phyloP scores from a whole-genome alignment of 2,888 invertebrate species.

The Ichneumoninae sp. region DNA sequence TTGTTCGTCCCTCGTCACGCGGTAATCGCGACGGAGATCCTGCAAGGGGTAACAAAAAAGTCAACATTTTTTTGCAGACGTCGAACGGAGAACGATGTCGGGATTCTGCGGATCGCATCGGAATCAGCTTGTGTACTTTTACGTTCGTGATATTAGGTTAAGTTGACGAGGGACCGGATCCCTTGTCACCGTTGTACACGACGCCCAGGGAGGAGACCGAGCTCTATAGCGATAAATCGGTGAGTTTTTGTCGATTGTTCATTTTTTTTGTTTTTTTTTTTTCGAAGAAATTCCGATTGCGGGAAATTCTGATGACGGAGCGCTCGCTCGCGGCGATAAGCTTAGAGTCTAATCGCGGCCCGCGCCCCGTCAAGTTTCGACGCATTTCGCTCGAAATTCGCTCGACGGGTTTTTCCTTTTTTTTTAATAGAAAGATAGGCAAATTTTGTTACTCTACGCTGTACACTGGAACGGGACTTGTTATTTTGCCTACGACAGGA shows the following conservation, averaged over 20 bases:
- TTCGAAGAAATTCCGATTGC: not conserved
- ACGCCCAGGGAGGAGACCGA: conserved; percentile 23
- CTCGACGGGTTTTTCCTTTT: not conserved
- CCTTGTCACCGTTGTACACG: conserved; percentile 33
- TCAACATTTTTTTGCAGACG: conserved; percentile 16
- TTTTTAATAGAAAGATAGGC: not conserved
- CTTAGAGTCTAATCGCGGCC: not conserved
- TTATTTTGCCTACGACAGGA: conserved; percentile 8
- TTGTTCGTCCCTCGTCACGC: conserved; percentile 8
- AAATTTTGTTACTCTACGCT: not conserved
- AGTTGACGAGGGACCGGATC: conserved; percentile 70
- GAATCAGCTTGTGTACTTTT: conserved; percentile 53
- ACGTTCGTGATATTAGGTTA: conserved; percentile 74
- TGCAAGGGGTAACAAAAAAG: no score
- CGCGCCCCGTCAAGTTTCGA: no score
- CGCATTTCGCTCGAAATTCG: not conserved
- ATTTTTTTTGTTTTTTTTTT: not conserved
- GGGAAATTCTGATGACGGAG: not conserved
- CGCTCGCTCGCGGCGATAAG: not conserved
- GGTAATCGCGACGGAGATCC: no score
- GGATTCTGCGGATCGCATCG: conserved; percentile 48
- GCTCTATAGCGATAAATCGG: not conserved
- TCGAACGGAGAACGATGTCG: conserved; percentile 52
- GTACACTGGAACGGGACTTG: not conserved
- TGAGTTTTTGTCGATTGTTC: not conserved